Base-by-base conservation (phyloP, 2,888 invertebrate genomes). In the Luperina testacea region DNA sequence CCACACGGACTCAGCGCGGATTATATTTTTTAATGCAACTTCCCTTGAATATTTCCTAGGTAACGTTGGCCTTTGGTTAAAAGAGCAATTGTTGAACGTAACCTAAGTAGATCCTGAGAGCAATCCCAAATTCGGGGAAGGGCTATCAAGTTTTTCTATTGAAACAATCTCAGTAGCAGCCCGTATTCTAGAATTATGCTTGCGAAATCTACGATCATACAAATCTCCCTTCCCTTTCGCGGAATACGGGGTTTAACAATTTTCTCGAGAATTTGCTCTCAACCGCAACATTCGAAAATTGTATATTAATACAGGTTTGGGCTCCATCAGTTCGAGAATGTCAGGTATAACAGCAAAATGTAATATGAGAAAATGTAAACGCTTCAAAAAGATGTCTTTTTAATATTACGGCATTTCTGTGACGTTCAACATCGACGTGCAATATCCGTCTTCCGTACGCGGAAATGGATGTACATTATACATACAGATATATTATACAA, bases 391-490 rank as follows among this genome's bases (percentile, higher is more conserved):
- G 80, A 81, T 71, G n/a, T 74, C 5, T 32, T 53, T 74, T 77
- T 72, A 75, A 85, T 81, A 74, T 71, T 67, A 67, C 61, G 72
- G n/a, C 68, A 38, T 70, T 69, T 64, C 68, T 69, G 42, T 48
- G 15, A 42, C 72, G 59, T 69, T 71, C 38, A 45, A 57, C 42
- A 75, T 53, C 63, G 75, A 75, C 78, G 70, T 82, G 75, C 75
- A 84, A 85, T 84, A 85, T 84, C 84, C 84, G 84, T 64, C 59
- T 70, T 73, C 42, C 32, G 53, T n/a, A 38, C 45, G 53, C 17
- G 73, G 82, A 81, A 83, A 81, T 74, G 70, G 53, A 77, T 83
- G 72, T 75, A 61, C 48, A 71, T 74, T 32, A 64, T 68, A 84
- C 61, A 61, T 57, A 64, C 32, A 6, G 4, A 24, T 27, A 53